Conservation (phyloP, 2,113 vertebrate species). For the Erpornis zantholeuca region DNA sequence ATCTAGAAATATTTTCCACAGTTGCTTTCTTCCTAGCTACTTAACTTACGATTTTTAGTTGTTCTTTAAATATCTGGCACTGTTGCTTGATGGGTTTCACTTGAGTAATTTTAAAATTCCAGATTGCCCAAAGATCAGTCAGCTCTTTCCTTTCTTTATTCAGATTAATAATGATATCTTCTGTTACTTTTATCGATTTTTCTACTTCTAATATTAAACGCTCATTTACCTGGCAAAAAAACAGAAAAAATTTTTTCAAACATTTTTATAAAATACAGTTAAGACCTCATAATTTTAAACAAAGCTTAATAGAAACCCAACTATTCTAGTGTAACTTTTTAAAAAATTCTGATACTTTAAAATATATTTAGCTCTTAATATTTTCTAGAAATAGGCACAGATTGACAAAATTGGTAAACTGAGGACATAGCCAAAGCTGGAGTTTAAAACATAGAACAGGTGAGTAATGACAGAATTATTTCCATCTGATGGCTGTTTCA, state of each 20-base stretch:
- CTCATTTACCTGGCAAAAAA: conserved; percentile 73
- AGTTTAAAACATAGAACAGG: not conserved
- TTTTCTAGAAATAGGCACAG: not conserved
- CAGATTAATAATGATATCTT: conserved; percentile 69
- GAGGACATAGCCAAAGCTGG: not conserved
- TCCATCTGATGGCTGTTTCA: not conserved
- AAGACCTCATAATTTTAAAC: not conserved
- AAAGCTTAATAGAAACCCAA: not conserved
- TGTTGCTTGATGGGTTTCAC: conserved; percentile 75
- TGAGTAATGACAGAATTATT: not conserved
- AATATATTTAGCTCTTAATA: not conserved
- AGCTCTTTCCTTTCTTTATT: conserved; percentile 73
- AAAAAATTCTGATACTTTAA: not conserved
- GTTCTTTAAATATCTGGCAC: conserved; percentile 79
- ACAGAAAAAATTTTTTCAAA: not conserved
- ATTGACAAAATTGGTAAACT: not conserved
- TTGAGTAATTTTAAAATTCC: conserved; percentile 74
- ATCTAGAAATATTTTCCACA: not conserved
- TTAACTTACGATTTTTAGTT: conserved; percentile 76
- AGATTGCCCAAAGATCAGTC: conserved; percentile 69
- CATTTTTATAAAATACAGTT: not conserved
- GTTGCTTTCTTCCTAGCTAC: not conserved
- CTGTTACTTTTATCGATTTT: conserved; percentile 59
- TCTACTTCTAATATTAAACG: conserved; percentile 69
- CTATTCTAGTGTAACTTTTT: not conserved